Base-by-base conservation (phyloP, 53 echinoderm and acorn worm genomes). In the Holothuria leucospilota region DNA sequence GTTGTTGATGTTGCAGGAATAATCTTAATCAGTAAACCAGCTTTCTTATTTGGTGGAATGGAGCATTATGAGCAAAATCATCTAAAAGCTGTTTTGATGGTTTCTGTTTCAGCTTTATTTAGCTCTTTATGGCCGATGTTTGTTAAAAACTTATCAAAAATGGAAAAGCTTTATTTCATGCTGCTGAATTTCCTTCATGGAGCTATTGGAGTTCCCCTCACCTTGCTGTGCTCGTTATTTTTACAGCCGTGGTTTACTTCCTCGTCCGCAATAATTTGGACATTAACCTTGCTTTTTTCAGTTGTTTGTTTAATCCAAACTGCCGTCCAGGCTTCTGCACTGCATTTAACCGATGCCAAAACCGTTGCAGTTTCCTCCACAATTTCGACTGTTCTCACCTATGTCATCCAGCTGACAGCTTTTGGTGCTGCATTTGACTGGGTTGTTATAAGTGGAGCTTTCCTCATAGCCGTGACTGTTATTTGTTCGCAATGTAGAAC, bases 331-430 rank as follows among this genome's bases (percentile, higher is more conserved):
- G 15, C 71, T 2, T 5, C 38, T 8, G 71, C 71, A 29, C 18
- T 70, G 18, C 12, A 34, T 20, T 70, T 40, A 18, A 39, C 9
- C 13, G 71, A 70, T 40, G 71, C 38, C 30, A 70, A 70, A 40
- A 70, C 71, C 8, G 71, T 70, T 20, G 71, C 71, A 10, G 39
- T 70, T 70, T 70, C 71, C 29, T 70, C 71, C 10, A 70, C 71
- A 40, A 70, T 70, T 34, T 70, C 71, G 20, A 70, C 39, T 4
- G 71, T 39, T 9, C 29, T 70, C 7, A 30, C 71, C 9, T 70
- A 70, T 13, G 5, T 70, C 1, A 15, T 30, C 29, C 71, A 70
- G 11, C 38, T 70, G 71, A 34, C 34, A 34, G 21, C 39, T 10
- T 70, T 70, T 30, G 29, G 18, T 70, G 71, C 28, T 9, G 20